Conservation (phyloP, 2,888 invertebrate species). For the Mesorhabditis sp. region DNA sequence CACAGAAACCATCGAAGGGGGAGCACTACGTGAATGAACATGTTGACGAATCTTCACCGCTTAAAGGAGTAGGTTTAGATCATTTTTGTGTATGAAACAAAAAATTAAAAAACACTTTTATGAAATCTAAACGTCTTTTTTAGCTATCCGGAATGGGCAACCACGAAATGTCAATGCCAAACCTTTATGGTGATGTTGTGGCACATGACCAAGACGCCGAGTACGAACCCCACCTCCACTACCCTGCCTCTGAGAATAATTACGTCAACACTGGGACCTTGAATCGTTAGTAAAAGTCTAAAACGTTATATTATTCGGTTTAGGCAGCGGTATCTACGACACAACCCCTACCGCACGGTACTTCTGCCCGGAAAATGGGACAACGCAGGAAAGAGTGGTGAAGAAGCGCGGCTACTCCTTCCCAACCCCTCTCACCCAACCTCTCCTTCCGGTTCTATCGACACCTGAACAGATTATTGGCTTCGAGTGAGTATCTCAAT, state of each 20-base stretch:
- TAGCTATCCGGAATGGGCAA: slow-evolving; percentile 16
- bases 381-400: slow-evolving; percentile 37
- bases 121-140: background rate
- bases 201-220: slow-evolving; percentile 9
- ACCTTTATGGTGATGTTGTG: slow-evolving; percentile 31
- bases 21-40: slow-evolving; percentile 23
- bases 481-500: background rate
- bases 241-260: too few species aligned
- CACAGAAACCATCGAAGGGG: slow-evolving; percentile 28
- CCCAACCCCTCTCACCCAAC: background rate
- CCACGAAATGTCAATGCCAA: slow-evolving; percentile 24
- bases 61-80: slow-evolving; percentile 29
- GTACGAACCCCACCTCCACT: background rate
- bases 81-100: background rate
- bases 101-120: background rate
- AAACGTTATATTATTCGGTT: background rate
- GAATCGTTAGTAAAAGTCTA: background rate
- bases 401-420: slow-evolving; percentile 19
- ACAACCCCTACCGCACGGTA: slow-evolving; percentile 31
- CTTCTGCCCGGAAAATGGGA: slow-evolving; percentile 35
- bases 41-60: slow-evolving; percentile 31
- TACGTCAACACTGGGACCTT: too few species aligned
- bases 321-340: slow-evolving; percentile 17
- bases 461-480: background rate
- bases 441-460: slow-evolving; percentile 9